Conservation (phyloP, 92 coral and sea anemone species). For the Epizoanthus ramosus region DNA sequence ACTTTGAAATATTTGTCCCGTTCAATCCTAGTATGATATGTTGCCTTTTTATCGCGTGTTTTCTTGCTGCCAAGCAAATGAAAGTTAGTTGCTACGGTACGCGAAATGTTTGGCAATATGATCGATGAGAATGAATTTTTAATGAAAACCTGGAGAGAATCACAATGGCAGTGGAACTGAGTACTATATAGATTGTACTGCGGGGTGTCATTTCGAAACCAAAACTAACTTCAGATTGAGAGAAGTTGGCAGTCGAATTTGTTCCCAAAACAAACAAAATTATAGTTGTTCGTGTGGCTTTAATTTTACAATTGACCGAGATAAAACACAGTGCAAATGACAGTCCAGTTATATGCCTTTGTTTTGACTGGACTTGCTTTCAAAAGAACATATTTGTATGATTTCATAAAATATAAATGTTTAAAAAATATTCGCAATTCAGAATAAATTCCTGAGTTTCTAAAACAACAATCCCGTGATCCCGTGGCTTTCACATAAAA, state of each 20-base stretch:
- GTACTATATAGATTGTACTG: not conserved
- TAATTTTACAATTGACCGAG: no score
- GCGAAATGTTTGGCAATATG: slow-evolving; percentile 30
- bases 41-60: not conserved
- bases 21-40: not conserved
- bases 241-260: not conserved
- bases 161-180: not conserved
- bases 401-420: no score
- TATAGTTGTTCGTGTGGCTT: no score
- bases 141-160: slow-evolving; percentile 23
- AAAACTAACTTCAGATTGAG: not conserved
- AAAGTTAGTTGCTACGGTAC: slow-evolving; percentile 28
- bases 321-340: no score
- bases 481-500: no score
- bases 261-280: not conserved
- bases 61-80: not conserved
- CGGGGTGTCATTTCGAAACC: slow-evolving; percentile 1
- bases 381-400: no score
- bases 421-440: no score
- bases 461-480: no score
- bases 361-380: no score
- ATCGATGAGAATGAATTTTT: slow-evolving; percentile 6
- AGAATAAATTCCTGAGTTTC: no score
- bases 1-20: no score
- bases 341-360: no score